phyloP scores from a whole-genome alignment of 2,888 invertebrate species.

The Sphecodes monilicornis region DNA sequence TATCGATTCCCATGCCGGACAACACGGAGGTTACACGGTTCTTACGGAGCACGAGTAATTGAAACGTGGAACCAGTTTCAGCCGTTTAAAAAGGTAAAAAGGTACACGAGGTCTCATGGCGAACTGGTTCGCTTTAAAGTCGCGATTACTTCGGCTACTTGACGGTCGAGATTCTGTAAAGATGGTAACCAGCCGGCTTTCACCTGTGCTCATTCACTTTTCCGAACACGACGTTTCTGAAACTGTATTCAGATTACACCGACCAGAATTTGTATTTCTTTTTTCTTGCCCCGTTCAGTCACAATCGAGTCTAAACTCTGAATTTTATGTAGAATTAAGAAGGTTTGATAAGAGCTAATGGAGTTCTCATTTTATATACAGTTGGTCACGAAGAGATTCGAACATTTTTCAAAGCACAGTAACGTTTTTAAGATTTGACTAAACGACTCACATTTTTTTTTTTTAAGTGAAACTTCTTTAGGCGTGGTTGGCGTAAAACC shows the following conservation, averaged over 20 bases:
- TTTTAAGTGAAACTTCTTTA: too few species aligned
- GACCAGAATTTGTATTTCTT: not conserved
- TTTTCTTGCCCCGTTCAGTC: not conserved
- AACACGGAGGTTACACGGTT: not conserved
- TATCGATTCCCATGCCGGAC: slow-evolving; percentile 40
- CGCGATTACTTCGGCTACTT: not conserved
- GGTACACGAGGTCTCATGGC: slow-evolving; percentile 28
- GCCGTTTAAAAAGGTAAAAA: slow-evolving; percentile 8
- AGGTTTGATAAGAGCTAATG: not conserved
- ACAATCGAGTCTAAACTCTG: not conserved
- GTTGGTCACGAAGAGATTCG: too few species aligned
- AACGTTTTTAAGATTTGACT: too few species aligned
- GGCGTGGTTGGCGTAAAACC: too few species aligned
- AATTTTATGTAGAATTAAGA: not conserved
- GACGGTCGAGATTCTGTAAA: slow-evolving; percentile 13
- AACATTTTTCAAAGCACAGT: too few species aligned
- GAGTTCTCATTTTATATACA: not conserved
- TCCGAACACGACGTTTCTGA: not conserved
- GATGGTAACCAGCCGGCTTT: slow-evolving; percentile 12
- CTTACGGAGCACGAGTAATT: slow-evolving; percentile 45
- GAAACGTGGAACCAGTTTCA: slow-evolving; percentile 52
- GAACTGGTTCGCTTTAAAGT: slow-evolving; percentile 53
- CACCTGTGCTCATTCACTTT: slow-evolving; percentile 16
- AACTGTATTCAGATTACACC: not conserved
- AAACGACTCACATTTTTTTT: too few species aligned